phyloP scores from a whole-genome alignment of 1,140 invertebrate genomes.

The Hycleus phaleratus region DNA sequence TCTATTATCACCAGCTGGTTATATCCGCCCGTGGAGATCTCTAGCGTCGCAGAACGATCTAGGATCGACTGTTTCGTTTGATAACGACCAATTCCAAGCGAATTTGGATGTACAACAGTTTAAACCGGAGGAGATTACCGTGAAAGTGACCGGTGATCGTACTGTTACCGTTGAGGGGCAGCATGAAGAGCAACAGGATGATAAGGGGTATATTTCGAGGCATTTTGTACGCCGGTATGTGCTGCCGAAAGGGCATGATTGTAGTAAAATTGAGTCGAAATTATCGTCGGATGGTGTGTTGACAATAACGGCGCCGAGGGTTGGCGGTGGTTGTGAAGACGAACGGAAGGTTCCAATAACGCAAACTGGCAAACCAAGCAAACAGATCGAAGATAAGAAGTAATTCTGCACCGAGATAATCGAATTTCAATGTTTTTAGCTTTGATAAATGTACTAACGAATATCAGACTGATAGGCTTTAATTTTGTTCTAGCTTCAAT shows the following conservation, averaged over 20 bases:
- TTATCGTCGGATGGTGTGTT: slow-evolving; percentile 67
- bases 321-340: slow-evolving; percentile 20
- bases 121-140: slow-evolving; percentile 51
- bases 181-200: slow-evolving; percentile 44
- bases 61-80: slow-evolving; percentile 39
- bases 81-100: slow-evolving; percentile 36
- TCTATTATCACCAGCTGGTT: slow-evolving; percentile 19
- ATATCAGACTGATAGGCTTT: too few species aligned
- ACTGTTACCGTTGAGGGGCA: slow-evolving; percentile 45
- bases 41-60: slow-evolving; percentile 24
- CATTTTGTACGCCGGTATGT: slow-evolving; percentile 57
- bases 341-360: slow-evolving; percentile 7
- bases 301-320: slow-evolving; percentile 53
- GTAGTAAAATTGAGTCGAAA: slow-evolving; percentile 54
- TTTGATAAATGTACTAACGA: too few species aligned
- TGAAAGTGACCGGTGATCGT: slow-evolving; percentile 52
- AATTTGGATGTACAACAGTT: slow-evolving; percentile 52
- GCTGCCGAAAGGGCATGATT: slow-evolving; percentile 58
- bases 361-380: slow-evolving; percentile 10
- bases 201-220: slow-evolving; percentile 40
- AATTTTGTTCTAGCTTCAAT: too few species aligned
- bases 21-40: slow-evolving; percentile 47
- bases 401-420: not conserved
- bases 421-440: too few species aligned
- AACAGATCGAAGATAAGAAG: not conserved